Base-by-base conservation (phyloP, 2,797 vertebrate genomes). In the Propithecus perrieri region DNA sequence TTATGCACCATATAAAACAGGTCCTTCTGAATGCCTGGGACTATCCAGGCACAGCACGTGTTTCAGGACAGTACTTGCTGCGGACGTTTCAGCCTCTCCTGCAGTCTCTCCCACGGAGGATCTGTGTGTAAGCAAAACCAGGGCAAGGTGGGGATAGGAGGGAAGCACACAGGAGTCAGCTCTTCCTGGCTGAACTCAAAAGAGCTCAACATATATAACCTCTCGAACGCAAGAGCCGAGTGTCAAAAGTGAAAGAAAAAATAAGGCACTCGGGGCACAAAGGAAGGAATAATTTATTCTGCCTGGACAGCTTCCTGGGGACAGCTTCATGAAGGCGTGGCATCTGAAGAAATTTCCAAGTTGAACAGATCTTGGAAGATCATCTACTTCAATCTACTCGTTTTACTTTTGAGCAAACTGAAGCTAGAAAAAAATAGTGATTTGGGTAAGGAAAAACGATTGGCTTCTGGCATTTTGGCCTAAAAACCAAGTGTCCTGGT, bases 281-380 rank as follows among this genome's bases (percentile, higher is more conserved):
- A 46, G 46, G 9, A 14, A 76, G 53, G 50, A 35, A 30, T 18
- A 57, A 74, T 33, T 72, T 57, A 35, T 15, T 78, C 48, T 55
- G 26, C 65, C 38, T 28, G 3, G 24, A 63, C 87, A 96, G 67
- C 57, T 59, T 10, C 57, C 1, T 22, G 3, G 35, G 18, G 4
- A 91, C 53, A 38, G 63, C 30, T 46, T 61, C 35, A 15, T 7
- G 24, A 50, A 63, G 13, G 20, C 1, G 6, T 38, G 35, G 33
- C 26, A 63, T 46, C 57, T 38, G 59, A 97, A 95, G 46, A 33
- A 41, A 61, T 46, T 79, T 75, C 59, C n/a, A 86, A 87, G 38
- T 4, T 71, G 41, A 90, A 59, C 75, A 87, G 35, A 94, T 65
- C 81, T 85, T 46, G 24, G 14, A 11, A 50, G 30, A 63, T 79